phyloP scores from a whole-genome alignment of 2,888 invertebrate genomes.

The Adela reaumurella region DNA sequence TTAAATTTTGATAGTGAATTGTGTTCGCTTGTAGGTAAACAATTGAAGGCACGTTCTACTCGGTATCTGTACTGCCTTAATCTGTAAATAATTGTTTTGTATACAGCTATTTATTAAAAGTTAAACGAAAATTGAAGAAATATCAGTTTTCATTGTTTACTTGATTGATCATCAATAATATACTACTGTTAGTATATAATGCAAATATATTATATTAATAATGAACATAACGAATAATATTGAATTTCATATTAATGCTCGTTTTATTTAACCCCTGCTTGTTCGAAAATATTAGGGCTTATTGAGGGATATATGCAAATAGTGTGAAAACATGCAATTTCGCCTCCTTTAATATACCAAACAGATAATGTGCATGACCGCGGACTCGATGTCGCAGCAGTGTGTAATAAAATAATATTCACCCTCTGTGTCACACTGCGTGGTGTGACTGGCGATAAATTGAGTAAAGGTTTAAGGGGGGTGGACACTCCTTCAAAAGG shows the following conservation, averaged over 20 bases:
- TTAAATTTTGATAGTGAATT: neutral
- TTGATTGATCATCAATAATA: conserved; percentile 49
- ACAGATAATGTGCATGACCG: no score
- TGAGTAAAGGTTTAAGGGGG: no score
- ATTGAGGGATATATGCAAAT: no score
- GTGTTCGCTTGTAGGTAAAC: conserved; percentile 17
- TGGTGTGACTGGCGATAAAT: no score
- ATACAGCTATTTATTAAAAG: conserved; percentile 59
- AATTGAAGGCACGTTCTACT: conserved; percentile 49
- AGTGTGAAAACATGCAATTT: no score
- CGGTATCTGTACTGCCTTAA: conserved; percentile 54
- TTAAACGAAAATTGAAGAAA: conserved; percentile 51
- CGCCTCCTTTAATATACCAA: no score
- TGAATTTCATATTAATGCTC: conserved; percentile 50
- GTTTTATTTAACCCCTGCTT: conserved; percentile 28
- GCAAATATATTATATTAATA: conserved; percentile 56
- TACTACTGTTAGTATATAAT: conserved; percentile 52
- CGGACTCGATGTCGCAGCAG: no score
- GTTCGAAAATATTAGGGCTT: no score
- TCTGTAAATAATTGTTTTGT: conserved; percentile 59
- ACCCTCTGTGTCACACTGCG: no score
- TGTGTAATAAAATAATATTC: no score
- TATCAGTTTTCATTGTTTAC: conserved; percentile 51
- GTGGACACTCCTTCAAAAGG: no score
- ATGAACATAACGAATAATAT: conserved; percentile 56